phyloP scores from a whole-genome alignment of 2,113 vertebrate species.

The Macrotis lagotis region DNA sequence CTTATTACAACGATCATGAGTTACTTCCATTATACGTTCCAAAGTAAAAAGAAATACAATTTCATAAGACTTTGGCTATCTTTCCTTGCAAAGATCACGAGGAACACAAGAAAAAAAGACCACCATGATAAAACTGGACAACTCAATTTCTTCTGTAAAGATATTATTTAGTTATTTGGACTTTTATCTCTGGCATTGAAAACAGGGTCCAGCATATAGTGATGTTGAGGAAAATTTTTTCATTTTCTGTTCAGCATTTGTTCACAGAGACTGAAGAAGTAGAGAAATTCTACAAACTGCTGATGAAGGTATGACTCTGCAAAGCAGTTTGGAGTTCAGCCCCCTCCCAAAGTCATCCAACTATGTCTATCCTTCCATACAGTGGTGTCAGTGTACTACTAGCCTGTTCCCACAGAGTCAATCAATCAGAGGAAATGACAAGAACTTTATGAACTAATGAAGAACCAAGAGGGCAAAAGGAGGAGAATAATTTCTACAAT shows the following conservation, averaged over 20 bases:
- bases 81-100: background rate
- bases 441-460: background rate
- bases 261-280: background rate
- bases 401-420: background rate
- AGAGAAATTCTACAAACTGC: background rate
- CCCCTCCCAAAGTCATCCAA: background rate
- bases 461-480: background rate
- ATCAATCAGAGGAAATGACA: background rate
- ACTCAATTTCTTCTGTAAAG: background rate
- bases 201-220: background rate
- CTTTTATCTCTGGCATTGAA: background rate
- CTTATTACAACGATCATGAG: no score
- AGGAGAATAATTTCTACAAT: background rate
- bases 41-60: background rate
- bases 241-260: background rate
- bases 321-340: background rate
- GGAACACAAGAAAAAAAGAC: background rate
- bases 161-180: background rate
- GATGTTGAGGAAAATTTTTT: no score
- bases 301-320: background rate
- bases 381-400: background rate
- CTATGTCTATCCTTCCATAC: background rate
- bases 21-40: background rate
- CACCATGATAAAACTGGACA: background rate
- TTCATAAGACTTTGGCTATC: background rate